Evolutionary conservation across 2,113 vertebrate species (phyloP).

Genomic region (Ochotona curzoniae): DNA sequence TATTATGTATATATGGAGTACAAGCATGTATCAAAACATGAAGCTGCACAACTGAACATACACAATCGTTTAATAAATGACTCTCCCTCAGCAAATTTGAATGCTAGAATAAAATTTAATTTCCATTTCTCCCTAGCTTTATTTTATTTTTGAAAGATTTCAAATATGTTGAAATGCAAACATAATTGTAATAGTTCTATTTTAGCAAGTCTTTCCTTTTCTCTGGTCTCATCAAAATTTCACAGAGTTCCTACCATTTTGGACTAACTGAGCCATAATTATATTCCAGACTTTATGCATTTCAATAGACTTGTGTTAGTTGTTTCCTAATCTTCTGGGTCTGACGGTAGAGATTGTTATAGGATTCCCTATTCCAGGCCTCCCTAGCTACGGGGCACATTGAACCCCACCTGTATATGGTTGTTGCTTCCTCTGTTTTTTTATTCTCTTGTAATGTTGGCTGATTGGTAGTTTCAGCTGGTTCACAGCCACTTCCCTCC

Average conservation of each 20-base stretch:
- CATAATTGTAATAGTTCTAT: background rate
- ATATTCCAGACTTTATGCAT: background rate
- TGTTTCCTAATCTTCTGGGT: constrained; percentile 36
- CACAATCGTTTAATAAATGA: background rate
- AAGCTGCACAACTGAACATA: background rate
- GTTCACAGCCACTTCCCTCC: constrained; percentile 48
- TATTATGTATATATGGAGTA: background rate
- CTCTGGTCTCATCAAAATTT: constrained; percentile 44
- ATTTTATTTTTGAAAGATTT: constrained; percentile 23
- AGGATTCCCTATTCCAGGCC: background rate
- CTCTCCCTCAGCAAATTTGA: background rate
- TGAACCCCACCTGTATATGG: constrained; percentile 1
- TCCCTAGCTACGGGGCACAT: background rate
- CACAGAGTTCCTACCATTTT: background rate
- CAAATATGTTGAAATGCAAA: constrained; percentile 59
- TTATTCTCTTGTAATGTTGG: constrained; percentile 33
- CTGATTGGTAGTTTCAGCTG: constrained; percentile 56
- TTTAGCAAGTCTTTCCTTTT: background rate
- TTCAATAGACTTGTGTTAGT: background rate
- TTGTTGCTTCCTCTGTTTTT: constrained; percentile 37
- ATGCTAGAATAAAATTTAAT: background rate
- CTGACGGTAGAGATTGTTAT: background rate
- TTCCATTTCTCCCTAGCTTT: background rate
- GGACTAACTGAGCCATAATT: constrained; percentile 47
- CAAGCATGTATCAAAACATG: background rate